These are phyloP conservation scores for Chamaedrilus cognettii DNA, from an alignment of 2,888 invertebrate genomes.

Conservation along the genomic window DNA sequence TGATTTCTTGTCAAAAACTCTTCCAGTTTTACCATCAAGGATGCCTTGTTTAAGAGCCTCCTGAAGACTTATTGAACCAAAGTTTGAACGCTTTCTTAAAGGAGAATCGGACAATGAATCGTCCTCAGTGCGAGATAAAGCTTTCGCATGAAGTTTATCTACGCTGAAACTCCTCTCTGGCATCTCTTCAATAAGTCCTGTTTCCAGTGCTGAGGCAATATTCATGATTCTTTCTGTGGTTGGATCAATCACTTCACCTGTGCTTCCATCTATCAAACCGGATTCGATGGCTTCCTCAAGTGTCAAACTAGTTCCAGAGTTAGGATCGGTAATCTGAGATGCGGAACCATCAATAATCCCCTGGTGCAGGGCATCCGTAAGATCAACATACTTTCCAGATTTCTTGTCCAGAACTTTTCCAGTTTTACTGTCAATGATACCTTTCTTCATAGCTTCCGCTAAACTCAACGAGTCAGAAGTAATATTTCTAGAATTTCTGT, in stretches of 20 bases:
- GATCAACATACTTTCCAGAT: slow-evolving; percentile 60
- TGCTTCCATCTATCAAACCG: slow-evolving; percentile 69
- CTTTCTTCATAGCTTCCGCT: slow-evolving; percentile 80
- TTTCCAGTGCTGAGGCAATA: no score
- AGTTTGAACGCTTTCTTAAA: no score
- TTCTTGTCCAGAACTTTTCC: slow-evolving; percentile 78
- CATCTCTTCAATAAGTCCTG: no score
- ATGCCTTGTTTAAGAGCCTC: slow-evolving; percentile 72
- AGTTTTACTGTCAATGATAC: slow-evolving; percentile 78
- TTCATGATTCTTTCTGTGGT: slow-evolving; percentile 4
- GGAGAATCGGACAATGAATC: no score
- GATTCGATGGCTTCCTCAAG: slow-evolving; percentile 15
- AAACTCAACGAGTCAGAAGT: slow-evolving; percentile 77
- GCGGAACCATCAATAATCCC: slow-evolving; percentile 52
- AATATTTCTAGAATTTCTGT: no score
- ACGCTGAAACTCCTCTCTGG: no score
- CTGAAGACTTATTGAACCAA: slow-evolving; percentile 73
- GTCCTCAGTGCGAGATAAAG: no score
- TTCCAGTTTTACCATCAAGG: slow-evolving; percentile 75
- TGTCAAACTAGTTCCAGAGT: not conserved
- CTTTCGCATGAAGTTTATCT: no score
- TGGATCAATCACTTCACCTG: slow-evolving; percentile 59
- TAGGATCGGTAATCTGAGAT: slow-evolving; percentile 52
- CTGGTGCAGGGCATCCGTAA: slow-evolving; percentile 47
- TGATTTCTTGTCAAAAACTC: slow-evolving; percentile 71